Conservation (phyloP, 2,888 invertebrate species). For the Gandaritis pyraliata region DNA sequence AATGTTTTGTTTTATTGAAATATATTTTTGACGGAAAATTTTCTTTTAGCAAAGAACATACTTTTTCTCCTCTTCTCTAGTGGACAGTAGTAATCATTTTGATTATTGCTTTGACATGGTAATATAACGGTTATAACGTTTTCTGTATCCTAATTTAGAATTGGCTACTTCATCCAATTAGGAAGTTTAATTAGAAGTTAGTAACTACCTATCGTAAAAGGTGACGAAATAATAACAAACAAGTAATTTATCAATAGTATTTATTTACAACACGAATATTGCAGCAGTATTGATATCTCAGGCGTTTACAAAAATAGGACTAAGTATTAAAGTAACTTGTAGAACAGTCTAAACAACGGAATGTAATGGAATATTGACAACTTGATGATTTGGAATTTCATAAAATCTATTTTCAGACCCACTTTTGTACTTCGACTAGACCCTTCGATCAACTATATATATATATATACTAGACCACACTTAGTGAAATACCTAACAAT, state of each 20-base stretch:
- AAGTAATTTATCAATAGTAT: conserved; percentile 26
- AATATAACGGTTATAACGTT: too few relatives aligned
- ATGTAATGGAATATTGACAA: conserved; percentile 34
- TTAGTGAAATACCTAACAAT: too few relatives aligned
- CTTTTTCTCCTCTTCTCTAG: too few relatives aligned
- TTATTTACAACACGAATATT: conserved; percentile 60
- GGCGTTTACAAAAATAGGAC: conserved; percentile 71
- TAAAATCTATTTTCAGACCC: background rate
- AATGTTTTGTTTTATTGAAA: conserved; percentile 17
- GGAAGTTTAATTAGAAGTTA: too few relatives aligned
- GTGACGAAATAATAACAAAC: conserved; percentile 13
- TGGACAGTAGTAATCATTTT: too few relatives aligned
- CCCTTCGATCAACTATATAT: too few relatives aligned
- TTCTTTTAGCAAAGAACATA: too few relatives aligned
- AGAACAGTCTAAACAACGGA: conserved; percentile 57
- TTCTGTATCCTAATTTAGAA: too few relatives aligned
- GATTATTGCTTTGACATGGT: too few relatives aligned
- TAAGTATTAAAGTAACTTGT: conserved; percentile 42
- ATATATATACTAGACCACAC: too few relatives aligned
- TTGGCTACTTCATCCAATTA: too few relatives aligned
- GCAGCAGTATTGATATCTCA: conserved; percentile 65
- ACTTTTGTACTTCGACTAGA: background rate
- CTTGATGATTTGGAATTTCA: conserved; percentile 25
- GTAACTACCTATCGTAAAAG: too few relatives aligned
- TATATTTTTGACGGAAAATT: background rate